Percentiles rank a stretch among this genome's conserved stretches.
These are phyloP conservation scores for Ditylenchus weischeri DNA, from an alignment of 2,888 invertebrate genomes.

Conservation along the genomic window DNA sequence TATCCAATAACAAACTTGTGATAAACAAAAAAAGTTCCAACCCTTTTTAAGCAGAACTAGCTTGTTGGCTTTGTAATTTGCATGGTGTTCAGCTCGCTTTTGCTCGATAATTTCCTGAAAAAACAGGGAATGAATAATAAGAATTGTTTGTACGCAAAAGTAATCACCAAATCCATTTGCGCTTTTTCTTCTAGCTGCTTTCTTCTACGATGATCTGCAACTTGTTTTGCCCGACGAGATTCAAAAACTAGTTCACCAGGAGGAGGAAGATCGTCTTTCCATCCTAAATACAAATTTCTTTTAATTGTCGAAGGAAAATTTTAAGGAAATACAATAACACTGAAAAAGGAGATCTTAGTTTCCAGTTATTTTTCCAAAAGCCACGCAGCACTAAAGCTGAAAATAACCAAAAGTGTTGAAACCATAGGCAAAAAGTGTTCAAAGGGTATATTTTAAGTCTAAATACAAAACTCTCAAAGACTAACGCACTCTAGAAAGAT, in stretches of 20 bases:
- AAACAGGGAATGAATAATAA: background rate
- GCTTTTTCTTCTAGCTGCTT: conserved; percentile 67
- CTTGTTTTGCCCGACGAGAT: conserved; percentile 71
- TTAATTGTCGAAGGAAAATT: no score
- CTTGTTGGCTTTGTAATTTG: conserved; percentile 52
- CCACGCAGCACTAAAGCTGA: no score
- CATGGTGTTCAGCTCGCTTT: conserved; percentile 42
- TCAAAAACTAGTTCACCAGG: conserved; percentile 84
- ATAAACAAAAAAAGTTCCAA: conserved; percentile 29
- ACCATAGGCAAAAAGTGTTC: background rate
- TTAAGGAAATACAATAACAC: no score
- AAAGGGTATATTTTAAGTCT: conserved; percentile 2
- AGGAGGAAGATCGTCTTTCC: conserved; percentile 77
- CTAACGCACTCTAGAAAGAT: no score
- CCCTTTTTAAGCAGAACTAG: conserved; percentile 16
- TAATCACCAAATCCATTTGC: conserved; percentile 62
- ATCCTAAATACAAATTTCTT: conserved; percentile 66
- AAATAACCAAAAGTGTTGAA: no score
- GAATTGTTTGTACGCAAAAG: no score
- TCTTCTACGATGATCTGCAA: conserved; percentile 69
- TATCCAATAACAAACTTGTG: background rate
- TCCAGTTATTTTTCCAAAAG: no score
- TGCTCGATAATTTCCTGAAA: conserved; percentile 42
- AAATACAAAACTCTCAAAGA: background rate
- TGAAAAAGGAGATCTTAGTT: no score